phyloP scores from a whole-genome alignment of 2,888 invertebrate genomes.

The Metallyticus violacea region DNA sequence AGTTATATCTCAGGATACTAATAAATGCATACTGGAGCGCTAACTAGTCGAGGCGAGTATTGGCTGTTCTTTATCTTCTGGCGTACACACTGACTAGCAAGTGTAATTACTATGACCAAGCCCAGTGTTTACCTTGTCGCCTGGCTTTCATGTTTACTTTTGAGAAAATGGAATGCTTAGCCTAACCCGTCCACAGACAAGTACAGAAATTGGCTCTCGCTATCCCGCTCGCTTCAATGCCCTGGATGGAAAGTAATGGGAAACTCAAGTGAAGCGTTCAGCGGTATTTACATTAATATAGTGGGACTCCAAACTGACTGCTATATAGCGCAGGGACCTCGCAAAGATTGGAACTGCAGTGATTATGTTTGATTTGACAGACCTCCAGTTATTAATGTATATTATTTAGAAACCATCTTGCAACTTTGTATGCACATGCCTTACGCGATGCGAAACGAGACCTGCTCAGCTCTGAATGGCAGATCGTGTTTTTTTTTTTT shows the following conservation, averaged over 20 bases:
- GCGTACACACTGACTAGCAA: no score
- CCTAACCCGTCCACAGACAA: background rate
- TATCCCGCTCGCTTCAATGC: background rate
- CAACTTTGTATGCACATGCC: no score
- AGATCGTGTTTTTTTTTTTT: no score
- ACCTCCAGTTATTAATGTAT: no score
- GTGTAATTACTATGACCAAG: background rate
- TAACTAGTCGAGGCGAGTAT: background rate
- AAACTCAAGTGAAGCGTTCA: background rate
- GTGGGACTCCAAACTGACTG: background rate
- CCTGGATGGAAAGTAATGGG: background rate
- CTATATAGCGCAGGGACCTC: no score
- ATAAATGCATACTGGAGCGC: no score
- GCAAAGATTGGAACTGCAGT: no score
- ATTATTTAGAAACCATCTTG: no score
- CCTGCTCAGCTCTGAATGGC: no score
- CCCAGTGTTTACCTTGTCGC: background rate
- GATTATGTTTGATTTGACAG: no score
- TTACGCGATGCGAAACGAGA: no score
- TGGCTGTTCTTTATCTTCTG: background rate
- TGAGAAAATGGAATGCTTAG: background rate
- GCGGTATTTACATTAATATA: background rate
- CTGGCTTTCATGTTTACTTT: background rate
- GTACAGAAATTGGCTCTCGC: background rate
- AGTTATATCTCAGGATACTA: background rate